Conservation (phyloP, 2,113 vertebrate genomes). For the Otocyon megalotis region DNA sequence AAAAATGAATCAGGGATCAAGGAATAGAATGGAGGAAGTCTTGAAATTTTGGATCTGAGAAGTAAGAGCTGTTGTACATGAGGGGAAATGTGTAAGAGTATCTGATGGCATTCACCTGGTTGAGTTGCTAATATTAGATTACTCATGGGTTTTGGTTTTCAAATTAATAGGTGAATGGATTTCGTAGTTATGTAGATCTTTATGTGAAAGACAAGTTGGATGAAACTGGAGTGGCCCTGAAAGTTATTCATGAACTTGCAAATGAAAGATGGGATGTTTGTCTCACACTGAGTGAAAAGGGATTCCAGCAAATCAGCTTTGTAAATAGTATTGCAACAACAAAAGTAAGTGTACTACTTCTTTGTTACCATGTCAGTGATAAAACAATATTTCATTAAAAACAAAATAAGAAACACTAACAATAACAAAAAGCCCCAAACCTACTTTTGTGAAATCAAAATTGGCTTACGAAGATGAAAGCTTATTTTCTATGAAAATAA, state of each 20-base stretch:
- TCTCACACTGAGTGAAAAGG: slow-evolving; percentile 98
- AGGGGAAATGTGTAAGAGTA: background rate
- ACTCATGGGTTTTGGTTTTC: slow-evolving; percentile 48
- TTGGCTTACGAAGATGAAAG: slow-evolving; percentile 50
- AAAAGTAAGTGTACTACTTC: slow-evolving; percentile 90
- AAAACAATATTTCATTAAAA: slow-evolving; percentile 46
- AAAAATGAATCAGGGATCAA: background rate
- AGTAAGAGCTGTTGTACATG: background rate
- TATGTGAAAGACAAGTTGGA: slow-evolving; percentile 99
- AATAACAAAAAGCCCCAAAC: background rate
- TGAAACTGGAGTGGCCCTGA: slow-evolving; percentile 96
- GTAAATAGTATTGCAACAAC: slow-evolving; percentile 99
- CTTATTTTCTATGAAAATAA: slow-evolving; percentile 50
- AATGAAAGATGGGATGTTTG: slow-evolving; percentile 99
- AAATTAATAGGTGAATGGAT: slow-evolving; percentile 92
- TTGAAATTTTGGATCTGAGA: background rate
- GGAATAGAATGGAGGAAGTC: background rate
- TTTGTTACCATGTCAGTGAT: background rate
- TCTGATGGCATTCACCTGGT: background rate
- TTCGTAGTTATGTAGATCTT: slow-evolving; percentile 98
- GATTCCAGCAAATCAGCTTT: slow-evolving; percentile 99
- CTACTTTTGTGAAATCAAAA: slow-evolving; percentile 43
- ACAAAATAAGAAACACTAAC: background rate
- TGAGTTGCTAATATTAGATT: background rate
- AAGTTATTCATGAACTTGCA: slow-evolving; percentile 96